A percentile compares a stretch with the other conserved stretches of the same genome.
Evolutionary conservation across 2,797 vertebrate genomes (phyloP).

Genomic region (Arnoldichthys spilopterus): DNA sequence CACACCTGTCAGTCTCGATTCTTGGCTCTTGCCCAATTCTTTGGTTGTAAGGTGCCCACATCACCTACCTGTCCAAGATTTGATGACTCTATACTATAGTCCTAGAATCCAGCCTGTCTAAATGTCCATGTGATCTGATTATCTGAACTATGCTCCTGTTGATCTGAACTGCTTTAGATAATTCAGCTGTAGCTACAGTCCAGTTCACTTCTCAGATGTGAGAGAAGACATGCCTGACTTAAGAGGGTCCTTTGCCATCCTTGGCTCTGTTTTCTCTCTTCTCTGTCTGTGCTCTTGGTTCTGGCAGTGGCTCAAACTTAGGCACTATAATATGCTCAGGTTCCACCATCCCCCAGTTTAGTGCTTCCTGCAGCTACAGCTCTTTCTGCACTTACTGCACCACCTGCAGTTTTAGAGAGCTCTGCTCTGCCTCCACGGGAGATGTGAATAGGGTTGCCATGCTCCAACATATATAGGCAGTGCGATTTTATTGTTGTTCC

Average conservation of each 20-base stretch:
- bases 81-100: too few species aligned
- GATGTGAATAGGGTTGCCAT: not conserved
- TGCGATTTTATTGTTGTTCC: not conserved
- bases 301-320: not conserved
- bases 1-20: not conserved
- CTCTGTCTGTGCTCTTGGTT: not conserved
- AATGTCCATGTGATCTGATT: too few species aligned
- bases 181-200: too few species aligned
- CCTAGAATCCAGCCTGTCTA: too few species aligned
- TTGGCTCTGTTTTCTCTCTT: not conserved
- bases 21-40: not conserved
- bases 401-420: not conserved
- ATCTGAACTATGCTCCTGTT: too few species aligned
- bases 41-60: too few species aligned
- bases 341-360: not conserved
- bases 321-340: not conserved
- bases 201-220: too few species aligned
- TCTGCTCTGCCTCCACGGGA: not conserved
- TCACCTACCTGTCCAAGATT: too few species aligned
- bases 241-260: not conserved
- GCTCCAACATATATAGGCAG: too few species aligned
- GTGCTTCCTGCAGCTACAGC: too few species aligned
- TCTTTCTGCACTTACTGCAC: not conserved
- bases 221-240: not conserved
- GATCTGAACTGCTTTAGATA: too few species aligned